Evolutionary conservation across 2,797 vertebrate genomes (phyloP), one percentile per base, ranked within the genome.

Genomic region (Smutsia temminckii): DNA sequence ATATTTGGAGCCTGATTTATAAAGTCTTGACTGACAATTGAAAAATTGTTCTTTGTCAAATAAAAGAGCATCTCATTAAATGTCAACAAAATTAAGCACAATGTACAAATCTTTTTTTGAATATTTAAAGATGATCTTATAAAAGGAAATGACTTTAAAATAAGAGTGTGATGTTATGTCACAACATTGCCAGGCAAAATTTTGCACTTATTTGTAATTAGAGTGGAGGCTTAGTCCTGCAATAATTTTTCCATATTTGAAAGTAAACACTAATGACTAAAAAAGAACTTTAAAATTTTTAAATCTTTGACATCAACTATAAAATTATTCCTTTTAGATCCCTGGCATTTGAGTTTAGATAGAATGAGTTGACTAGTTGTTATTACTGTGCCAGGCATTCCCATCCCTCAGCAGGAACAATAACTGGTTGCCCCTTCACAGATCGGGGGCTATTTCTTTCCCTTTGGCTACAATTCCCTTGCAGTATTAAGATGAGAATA

Each of bases 1-100:
- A 89, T 85, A 92, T 94, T 42, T 81, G 27, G 25, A 69, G 27
- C 8, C n/a, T 53, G 59, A 78, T 69, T 90, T 81, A 75, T 80
- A 91, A 84, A 61, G 71, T 64, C 68, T 85, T 87, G 55, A 86
- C 74, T 94, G 91, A 91, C 93, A 92, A 85, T 66, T 71, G 89
- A 69, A 91, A 96, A 96, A 75, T 59, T 69, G 18, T 17, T 79
- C 84, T 37, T 80, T 78, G 61, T 27, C 42, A 83, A 95, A 78
- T 59, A 63, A 91, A 85, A 64, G 46, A 68, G 6, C 18, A 81
- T 79, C 8, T 72, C 23, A 78, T 61, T 81, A 61, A 66, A 64
- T 93, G 64, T n/a, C 86, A 95, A 86, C 37, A 71, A 81, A 95
- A 72, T 92, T 85, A 96, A 69, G 4, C 2, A 51, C 34, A 85